Evolutionary conservation across 1,140 invertebrate genomes (phyloP), one percentile per base, ranked within the genome.

Genomic region (Bombus soroeensis): DNA sequence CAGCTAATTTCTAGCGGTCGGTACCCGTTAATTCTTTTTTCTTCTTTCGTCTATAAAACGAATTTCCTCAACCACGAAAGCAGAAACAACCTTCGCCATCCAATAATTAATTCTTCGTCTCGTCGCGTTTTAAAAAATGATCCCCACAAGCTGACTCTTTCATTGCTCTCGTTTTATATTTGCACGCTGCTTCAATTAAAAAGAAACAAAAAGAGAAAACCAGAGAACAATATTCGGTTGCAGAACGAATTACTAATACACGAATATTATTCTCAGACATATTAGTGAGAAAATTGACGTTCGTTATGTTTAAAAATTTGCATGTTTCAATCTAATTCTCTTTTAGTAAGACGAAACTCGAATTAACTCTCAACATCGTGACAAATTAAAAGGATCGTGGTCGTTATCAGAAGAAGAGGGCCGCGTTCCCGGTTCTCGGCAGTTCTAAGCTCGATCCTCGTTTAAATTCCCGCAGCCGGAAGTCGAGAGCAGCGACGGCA

Each of bases 391-490:
- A 39, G 68, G 28, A 62, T 72, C 66, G 25, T 13, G 12, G 66
- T 39, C 22, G 37, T 80, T 79, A 72, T 34, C 9, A 62, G 68
- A 62, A 62, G 39, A 73, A 62, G 57, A n/a, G 37, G n/a, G 25
- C 32, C 28, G 66, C 39, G 43, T 57, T 59, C 25, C 13, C 1
- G 66, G 15, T 57, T 47, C 28, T 66, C 18, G 80, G 34, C 12
- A 22, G 66, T 70, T 37, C 3, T 43, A 47, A n/a, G 72, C 41
- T 34, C 47, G 64, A 88, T 86, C 59, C 79, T 76, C 57, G 88
- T 89, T 89, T 89, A 89, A 89, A 89, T 77, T 80, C 84, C 70
- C 62, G 72, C 68, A 76, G 76, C 64, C 80, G 47, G 74, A 81
- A 81, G 80, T 37, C 66, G 66, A 53, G 47, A 53, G 78, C 70